phyloP scores from a whole-genome alignment of 2,888 invertebrate genomes.

The Thecophora atra region DNA sequence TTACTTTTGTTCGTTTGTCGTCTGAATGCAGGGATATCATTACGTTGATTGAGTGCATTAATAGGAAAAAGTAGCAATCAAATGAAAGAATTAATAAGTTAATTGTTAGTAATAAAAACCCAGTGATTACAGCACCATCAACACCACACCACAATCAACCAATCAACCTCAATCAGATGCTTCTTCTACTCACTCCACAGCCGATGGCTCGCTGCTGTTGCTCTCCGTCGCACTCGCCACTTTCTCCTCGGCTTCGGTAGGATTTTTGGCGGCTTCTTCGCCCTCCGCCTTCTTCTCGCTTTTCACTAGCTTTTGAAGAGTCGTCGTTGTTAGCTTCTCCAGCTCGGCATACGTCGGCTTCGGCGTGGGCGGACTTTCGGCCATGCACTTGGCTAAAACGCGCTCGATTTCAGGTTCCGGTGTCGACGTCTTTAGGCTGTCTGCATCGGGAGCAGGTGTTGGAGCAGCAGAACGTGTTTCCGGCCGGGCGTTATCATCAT shows the following conservation, averaged over 20 bases:
- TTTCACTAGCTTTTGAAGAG: constrained; percentile 9
- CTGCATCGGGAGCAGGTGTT: constrained; percentile 54
- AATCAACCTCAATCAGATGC: background rate
- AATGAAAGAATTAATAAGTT: background rate
- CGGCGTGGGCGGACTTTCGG: constrained; percentile 60
- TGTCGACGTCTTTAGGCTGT: constrained; percentile 63
- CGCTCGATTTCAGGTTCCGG: constrained; percentile 65
- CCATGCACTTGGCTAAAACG: constrained; percentile 55
- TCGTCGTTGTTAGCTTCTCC: constrained; percentile 46
- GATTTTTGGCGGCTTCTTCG: background rate
- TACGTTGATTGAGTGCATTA: background rate
- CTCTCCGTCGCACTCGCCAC: background rate
- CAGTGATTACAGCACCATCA: background rate
- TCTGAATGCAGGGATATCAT: too few relatives aligned
- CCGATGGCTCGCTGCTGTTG: constrained; percentile 14
- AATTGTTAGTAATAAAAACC: background rate
- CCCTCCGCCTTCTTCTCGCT: constrained; percentile 2
- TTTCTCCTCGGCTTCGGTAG: background rate
- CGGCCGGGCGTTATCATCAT: constrained; percentile 12
- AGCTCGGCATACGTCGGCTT: constrained; percentile 61
- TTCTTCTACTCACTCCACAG: constrained; percentile 43
- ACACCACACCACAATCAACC: too few relatives aligned
- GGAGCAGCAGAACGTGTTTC: constrained; percentile 41
- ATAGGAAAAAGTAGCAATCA: background rate
- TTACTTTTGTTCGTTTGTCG: too few relatives aligned